Percentiles rank a stretch among this genome's conserved stretches.
Conservation (phyloP, 2,113 vertebrate species). For the Sus scrofa region DNA sequence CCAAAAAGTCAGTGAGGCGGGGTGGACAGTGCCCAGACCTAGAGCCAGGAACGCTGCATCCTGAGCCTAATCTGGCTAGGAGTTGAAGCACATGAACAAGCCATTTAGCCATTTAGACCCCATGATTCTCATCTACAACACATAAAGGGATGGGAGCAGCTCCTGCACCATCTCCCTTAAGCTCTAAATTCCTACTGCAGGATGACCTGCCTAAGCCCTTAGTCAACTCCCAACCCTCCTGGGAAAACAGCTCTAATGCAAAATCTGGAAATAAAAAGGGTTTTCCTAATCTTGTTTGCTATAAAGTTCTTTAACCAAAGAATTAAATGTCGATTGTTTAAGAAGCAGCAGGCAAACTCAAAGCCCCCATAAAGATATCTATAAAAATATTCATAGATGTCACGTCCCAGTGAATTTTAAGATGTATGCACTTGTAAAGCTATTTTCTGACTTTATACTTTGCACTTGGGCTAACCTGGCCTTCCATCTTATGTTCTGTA, state of each 20-base stretch:
- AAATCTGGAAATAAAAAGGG: not conserved
- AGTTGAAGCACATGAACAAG: not conserved
- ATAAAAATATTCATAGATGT: slow-evolving; percentile 27
- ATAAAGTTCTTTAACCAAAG: not conserved
- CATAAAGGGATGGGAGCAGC: not conserved
- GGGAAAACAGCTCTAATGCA: not conserved
- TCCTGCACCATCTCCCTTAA: not conserved
- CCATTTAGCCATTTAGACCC: not conserved
- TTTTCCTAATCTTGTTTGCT: slow-evolving; percentile 30
- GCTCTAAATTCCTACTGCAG: not conserved
- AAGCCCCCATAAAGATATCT: not conserved
- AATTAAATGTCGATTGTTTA: slow-evolving; percentile 35
- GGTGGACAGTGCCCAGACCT: not conserved
- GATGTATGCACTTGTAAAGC: not conserved
- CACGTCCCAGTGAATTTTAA: not conserved
- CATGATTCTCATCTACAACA: not conserved
- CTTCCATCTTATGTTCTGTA: not conserved
- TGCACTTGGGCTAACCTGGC: not conserved
- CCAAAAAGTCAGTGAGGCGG: not conserved
- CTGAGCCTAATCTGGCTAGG: not conserved
- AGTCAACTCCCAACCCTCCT: not conserved
- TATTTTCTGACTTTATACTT: slow-evolving; percentile 7
- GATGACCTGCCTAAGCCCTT: not conserved
- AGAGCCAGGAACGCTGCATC: not conserved
- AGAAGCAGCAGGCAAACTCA: not conserved